These are phyloP conservation scores for Strigamia crassipes DNA, from an alignment of 2,888 invertebrate species.

Conservation along the genomic window DNA sequence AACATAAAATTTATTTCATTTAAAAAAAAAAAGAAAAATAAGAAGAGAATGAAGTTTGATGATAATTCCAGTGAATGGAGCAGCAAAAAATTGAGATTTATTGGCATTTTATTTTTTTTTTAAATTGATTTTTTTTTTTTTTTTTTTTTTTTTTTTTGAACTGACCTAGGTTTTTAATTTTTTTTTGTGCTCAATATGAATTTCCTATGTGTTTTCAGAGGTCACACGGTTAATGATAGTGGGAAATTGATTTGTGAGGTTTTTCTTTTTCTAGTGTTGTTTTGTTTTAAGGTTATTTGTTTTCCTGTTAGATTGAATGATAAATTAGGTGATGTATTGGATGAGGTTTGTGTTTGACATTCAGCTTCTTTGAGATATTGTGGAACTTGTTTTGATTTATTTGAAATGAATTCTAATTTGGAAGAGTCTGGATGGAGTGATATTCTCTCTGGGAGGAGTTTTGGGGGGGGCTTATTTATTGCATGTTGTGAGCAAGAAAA, in stretches of 20 bases:
- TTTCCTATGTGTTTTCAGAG: background rate
- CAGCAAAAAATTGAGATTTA: too few relatives aligned
- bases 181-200: background rate
- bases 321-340: background rate
- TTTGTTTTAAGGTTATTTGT: slow-evolving; percentile 1
- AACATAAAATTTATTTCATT: too few relatives aligned
- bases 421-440: background rate
- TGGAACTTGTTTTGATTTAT: background rate
- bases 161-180: background rate
- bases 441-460: background rate
- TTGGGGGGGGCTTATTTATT: background rate
- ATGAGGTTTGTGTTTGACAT: slow-evolving; percentile 4
- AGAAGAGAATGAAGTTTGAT: too few relatives aligned
- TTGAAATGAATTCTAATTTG: background rate
- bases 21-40: too few relatives aligned
- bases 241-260: background rate
- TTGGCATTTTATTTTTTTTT: too few relatives aligned
- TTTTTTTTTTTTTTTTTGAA: background rate
- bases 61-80: too few relatives aligned
- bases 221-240: background rate
- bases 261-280: background rate
- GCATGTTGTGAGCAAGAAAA: background rate
- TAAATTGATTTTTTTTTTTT: too few relatives aligned
- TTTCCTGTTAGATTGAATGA: background rate
- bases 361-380: background rate